Evolutionary conservation across 2,113 vertebrate species (phyloP), one percentile per base, ranked within the genome.

Genomic region (Sylvia atricapilla): DNA sequence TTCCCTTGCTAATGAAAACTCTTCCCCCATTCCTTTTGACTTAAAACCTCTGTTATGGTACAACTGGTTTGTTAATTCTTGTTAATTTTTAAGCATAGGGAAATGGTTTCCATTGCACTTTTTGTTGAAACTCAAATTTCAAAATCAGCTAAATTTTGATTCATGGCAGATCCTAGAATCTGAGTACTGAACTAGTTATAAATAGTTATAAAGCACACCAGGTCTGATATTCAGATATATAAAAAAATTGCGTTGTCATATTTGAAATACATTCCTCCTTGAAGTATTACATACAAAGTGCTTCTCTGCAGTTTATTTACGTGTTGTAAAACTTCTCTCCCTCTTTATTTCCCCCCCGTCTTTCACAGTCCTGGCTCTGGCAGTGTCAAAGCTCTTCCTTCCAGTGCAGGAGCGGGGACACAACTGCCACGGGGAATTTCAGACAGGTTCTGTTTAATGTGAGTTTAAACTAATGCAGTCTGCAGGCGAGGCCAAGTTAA

Each of bases 291-390:
- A 2, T 20, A 14, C 18, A 18, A 58, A 63, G 7, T 52, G 13
- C 31, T 76, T 11, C 56, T 72, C 31, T 91, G n/a, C 41, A 39
- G 8, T 74, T 82, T 3, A 0, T 50, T 74, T 74, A 4, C 3
- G 6, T 6, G 5, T 63, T 69, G 47, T 76, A 27, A 69, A 79
- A 6, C 22, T 66, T 67, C 13, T 22, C 31, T 63, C 11, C 21
- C 43, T 86, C 20, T 2, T 33, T 70, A n/a, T 62, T 67, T 31
- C 7, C 13, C 31, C 16, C 41, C 4, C 0, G 0, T 55, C 52
- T 72, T 68, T 60, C 35, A 4, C 15, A 31, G 35, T n/a, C 52
- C 69, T 82, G 53, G 14, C 62, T 44, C 63, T 16, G 24, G 20
- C 41, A 50, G 7, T 19, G n/a, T 21, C 55, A 35, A 59, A 91